phyloP scores from a whole-genome alignment of 1,140 invertebrate species.

The Neuroterus valhalla region DNA sequence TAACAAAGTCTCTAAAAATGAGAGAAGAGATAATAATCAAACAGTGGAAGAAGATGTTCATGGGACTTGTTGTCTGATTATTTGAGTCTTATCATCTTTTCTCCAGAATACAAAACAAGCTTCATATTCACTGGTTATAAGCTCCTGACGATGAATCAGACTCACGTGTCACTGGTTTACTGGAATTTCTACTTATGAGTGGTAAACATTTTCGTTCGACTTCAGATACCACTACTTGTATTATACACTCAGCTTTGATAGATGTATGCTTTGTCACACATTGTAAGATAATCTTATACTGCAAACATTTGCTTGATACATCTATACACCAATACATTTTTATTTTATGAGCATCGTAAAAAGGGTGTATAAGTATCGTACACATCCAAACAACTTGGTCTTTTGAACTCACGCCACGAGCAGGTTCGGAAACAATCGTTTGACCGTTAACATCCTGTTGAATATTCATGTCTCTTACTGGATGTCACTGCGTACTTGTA shows the following conservation, averaged over 20 bases:
- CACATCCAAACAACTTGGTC: not conserved
- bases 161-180: conserved; percentile 56
- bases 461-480: conserved; percentile 44
- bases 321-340: too few species aligned
- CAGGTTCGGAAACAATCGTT: conserved; percentile 55
- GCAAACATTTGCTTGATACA: too few species aligned
- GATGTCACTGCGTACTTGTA: conserved; percentile 33
- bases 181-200: conserved; percentile 42
- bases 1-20: not conserved
- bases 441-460: conserved; percentile 46
- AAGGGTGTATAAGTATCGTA: not conserved
- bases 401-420: conserved; percentile 43
- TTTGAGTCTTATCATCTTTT: conserved; percentile 11
- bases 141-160: conserved; percentile 16
- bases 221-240: not conserved
- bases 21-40: not conserved
- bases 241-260: not conserved
- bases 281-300: not conserved
- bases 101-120: not conserved
- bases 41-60: not conserved
- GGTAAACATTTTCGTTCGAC: not conserved
- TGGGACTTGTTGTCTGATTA: not conserved
- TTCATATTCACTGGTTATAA: conserved; percentile 3
- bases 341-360: not conserved
- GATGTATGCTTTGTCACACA: not conserved